Evolutionary conservation across 1,140 invertebrate species (phyloP).

Genomic region (Trichogramma pretiosum): DNA sequence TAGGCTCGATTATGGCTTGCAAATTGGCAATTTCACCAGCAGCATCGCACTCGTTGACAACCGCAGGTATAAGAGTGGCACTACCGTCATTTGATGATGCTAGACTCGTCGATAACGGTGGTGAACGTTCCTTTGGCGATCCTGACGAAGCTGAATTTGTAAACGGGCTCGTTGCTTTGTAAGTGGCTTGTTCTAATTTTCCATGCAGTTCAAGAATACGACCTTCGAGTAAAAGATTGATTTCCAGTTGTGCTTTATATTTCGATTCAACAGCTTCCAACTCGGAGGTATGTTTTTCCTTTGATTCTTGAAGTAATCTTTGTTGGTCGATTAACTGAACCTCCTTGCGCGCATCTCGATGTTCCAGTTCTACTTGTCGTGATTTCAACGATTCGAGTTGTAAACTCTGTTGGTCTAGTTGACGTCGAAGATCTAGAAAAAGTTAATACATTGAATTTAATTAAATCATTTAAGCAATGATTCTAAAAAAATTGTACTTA

Average conservation of each 20-base stretch:
- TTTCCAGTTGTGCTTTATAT: slow-evolving; percentile 58
- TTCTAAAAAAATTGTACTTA: too few relatives aligned
- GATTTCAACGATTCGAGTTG: slow-evolving; percentile 37
- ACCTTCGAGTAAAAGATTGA: slow-evolving; percentile 58
- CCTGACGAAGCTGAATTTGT: slow-evolving; percentile 36
- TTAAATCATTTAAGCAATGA: too few relatives aligned
- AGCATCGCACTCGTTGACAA: slow-evolving; percentile 41
- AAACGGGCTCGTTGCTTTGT: slow-evolving; percentile 11
- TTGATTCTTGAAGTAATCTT: slow-evolving; percentile 42
- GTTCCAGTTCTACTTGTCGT: slow-evolving; percentile 43
- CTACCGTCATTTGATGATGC: slow-evolving; percentile 44
- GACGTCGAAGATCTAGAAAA: slow-evolving; percentile 36
- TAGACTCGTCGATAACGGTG: slow-evolving; percentile 39
- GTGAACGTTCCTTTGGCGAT: slow-evolving; percentile 42
- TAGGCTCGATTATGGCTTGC: slow-evolving; percentile 43
- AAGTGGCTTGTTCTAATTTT: slow-evolving; percentile 41
- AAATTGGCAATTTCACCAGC: slow-evolving; percentile 40
- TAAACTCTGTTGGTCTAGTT: slow-evolving; percentile 39
- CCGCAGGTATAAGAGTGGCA: slow-evolving; percentile 37
- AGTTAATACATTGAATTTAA: too few relatives aligned
- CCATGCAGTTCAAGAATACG: slow-evolving; percentile 56
- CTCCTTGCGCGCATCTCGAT: slow-evolving; percentile 43
- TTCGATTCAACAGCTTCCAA: slow-evolving; percentile 60
- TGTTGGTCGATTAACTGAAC: slow-evolving; percentile 42
- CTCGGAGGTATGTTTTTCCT: slow-evolving; percentile 46